Evolutionary conservation across 2,113 vertebrate genomes (phyloP).

Genomic region (Perca flavescens): DNA sequence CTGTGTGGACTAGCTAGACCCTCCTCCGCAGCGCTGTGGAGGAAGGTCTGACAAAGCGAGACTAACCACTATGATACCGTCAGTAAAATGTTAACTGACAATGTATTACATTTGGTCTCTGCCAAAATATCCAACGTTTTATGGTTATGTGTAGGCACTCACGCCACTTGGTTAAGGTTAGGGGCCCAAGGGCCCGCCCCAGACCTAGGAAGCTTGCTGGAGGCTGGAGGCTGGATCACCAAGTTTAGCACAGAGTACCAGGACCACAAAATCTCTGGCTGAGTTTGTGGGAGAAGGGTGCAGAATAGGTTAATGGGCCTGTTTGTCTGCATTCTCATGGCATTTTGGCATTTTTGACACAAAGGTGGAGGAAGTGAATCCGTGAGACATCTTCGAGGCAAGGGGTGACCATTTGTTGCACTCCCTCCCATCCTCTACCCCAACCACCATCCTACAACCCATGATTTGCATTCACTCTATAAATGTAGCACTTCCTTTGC

Average conservation of each 20-base stretch:
- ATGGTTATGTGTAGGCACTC: not conserved
- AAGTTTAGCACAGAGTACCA: not conserved
- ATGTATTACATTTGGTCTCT: not conserved
- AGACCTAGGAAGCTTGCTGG: not conserved
- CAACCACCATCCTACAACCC: not conserved
- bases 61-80: too few relatives aligned
- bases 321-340: not conserved
- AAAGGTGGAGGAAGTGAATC: not conserved
- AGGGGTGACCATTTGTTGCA: not conserved
- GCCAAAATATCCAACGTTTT: not conserved
- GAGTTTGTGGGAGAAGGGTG: not conserved
- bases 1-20: too few relatives aligned
- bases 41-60: too few relatives aligned
- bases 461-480: not conserved
- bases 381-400: not conserved
- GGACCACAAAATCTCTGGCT: not conserved
- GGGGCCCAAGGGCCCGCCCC: not conserved
- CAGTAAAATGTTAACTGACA: not conserved
- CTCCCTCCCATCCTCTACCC: not conserved
- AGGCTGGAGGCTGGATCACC: not conserved
- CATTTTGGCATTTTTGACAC: not conserved
- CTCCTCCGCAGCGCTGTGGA: too few relatives aligned
- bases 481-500: not conserved
- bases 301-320: not conserved
- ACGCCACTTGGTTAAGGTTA: not conserved